Evolutionary conservation across 2,888 invertebrate genomes (phyloP).

Genomic region (Pomacea canaliculata): DNA sequence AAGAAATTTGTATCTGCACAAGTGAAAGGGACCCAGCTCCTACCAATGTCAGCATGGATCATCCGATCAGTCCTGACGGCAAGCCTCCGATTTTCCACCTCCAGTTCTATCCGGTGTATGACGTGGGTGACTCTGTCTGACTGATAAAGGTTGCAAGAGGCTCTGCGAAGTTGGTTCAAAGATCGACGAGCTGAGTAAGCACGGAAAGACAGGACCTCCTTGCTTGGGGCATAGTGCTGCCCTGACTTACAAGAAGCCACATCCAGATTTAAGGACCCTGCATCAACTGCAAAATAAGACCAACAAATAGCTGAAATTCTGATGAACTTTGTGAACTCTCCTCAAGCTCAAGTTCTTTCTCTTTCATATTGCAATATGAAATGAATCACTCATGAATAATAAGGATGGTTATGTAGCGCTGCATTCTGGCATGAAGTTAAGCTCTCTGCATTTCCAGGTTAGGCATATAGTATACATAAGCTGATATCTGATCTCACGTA

Average conservation of each 20-base stretch:
- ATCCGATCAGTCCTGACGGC: conserved; percentile 82
- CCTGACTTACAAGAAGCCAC: conserved; percentile 31
- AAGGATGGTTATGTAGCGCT: too few species aligned
- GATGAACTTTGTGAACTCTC: neutral
- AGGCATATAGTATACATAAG: too few species aligned
- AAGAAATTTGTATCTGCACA: too few species aligned
- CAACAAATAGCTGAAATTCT: neutral
- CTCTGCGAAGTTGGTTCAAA: conserved; percentile 67
- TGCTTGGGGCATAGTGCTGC: conserved; percentile 63
- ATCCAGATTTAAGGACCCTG: conserved; percentile 53
- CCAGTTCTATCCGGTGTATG: conserved; percentile 78
- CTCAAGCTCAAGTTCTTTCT: neutral
- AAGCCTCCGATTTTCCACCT: conserved; percentile 82
- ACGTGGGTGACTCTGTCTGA: conserved; percentile 77
- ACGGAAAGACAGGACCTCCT: conserved; percentile 68
- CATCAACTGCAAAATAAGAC: conserved; percentile 57
- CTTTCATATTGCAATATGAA: neutral
- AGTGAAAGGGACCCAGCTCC: neutral
- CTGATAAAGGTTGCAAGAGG: conserved; percentile 76
- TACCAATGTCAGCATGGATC: conserved; percentile 84
- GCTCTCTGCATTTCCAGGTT: too few species aligned
- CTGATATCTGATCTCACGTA: too few species aligned
- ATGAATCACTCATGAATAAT: neutral
- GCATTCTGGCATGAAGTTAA: too few species aligned
- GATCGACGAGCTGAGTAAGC: conserved; percentile 66